Evolutionary conservation across 2,113 vertebrate genomes (phyloP), one percentile per base, ranked within the genome.

Genomic region (Sitta europaea): DNA sequence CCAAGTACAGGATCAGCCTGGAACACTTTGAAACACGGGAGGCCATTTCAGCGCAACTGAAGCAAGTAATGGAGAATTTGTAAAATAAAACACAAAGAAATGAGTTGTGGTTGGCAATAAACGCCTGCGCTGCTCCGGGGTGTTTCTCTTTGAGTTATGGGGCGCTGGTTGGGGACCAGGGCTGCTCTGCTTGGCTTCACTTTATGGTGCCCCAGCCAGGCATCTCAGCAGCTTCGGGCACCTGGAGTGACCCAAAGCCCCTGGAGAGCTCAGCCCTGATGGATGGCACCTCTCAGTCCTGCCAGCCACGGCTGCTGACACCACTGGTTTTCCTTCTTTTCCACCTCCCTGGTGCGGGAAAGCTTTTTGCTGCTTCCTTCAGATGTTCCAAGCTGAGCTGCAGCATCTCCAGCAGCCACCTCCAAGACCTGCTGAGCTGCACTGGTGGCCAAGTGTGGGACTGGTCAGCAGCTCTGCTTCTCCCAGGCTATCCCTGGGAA

Each of bases 51-150:
- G 57, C 38, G 25, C 4, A 96, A 55, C 79, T 80, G 65, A 68
- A 86, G 96, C 94, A 95, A 84, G 45, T 81, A 84, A 96, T 78
- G 96, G 93, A 50, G 96, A 84, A 90, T 97, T 92, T 94, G 90
- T 91, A 53, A 92, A 96, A 95, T 94, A 88, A 94, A 90, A 77
- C 59, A 18, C 43, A 57, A 77, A 78, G 63, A 65, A 48, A 75
- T 45, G 79, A 92, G 31, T 81, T 75, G 93, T 91, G 70, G 29
- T 40, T 54, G 51, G 90, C 72, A 55, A 54, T 95, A 96, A 95
- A 92, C 35, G 29, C 1, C 0, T 11, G 75, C 1, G 8, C 43
- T 51, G 81, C 78, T 94, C 58, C n/a, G 14, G 74, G 81, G 67
- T 55, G 84, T 83, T 96, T 92, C n/a, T 80, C n/a, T 9, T 2